These are phyloP conservation scores for Phenganax stokvisi DNA, from an alignment of 92 coral and sea anemone species.

Conservation along the genomic window DNA sequence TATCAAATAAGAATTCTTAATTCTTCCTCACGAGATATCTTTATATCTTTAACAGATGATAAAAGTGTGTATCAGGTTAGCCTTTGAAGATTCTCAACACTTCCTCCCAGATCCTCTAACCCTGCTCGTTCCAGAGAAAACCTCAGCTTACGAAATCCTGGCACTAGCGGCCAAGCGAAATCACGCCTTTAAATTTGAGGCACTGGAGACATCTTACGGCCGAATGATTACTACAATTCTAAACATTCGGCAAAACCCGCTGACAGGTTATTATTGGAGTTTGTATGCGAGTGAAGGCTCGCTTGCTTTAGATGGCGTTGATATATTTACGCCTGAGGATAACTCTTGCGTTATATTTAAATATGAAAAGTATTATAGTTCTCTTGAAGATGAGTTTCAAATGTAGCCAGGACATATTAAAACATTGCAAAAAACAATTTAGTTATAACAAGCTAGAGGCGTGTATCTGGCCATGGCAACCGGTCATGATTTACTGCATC, in stretches of 20 bases:
- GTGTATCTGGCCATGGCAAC: not conserved
- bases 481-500: not conserved
- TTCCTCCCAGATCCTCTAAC: not conserved
- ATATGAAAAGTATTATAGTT: not conserved
- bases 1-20: too few relatives aligned
- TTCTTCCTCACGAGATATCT: too few relatives aligned
- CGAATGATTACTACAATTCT: constrained; percentile 15
- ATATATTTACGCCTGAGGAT: constrained; percentile 12
- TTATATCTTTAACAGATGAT: too few relatives aligned
- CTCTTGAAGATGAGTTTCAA: not conserved
- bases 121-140: constrained; percentile 20
- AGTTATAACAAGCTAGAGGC: too few relatives aligned
- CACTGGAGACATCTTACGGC: constrained; percentile 9
- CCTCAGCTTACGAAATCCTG: constrained; percentile 18
- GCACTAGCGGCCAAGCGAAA: constrained; percentile 3
- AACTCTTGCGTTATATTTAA: constrained; percentile 21
- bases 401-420: not conserved
- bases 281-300: not conserved
- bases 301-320: constrained; percentile 14
- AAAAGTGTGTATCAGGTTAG: constrained; percentile 14
- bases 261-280: constrained; percentile 5
- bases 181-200: not conserved
- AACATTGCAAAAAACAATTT: not conserved
- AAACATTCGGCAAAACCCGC: not conserved
- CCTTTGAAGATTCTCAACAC: not conserved